Evolutionary conservation across 2,888 invertebrate genomes (phyloP), one percentile per base, ranked within the genome.

Genomic region (Chesias legatella): DNA sequence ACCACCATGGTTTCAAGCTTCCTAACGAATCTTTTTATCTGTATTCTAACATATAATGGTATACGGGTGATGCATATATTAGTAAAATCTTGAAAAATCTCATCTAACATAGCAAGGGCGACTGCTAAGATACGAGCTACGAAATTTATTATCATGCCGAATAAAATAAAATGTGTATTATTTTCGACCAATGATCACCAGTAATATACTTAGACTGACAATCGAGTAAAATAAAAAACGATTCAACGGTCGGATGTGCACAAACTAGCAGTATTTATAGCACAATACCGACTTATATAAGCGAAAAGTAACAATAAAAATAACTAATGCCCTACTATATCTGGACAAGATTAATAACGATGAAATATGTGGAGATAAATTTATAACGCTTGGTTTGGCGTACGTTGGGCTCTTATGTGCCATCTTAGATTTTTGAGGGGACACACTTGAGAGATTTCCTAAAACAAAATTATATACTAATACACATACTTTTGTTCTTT

Each of bases 321-420:
- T 67, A 67, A 68, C 54, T 47, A 60, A 69, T 59, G 62, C 54
- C 55, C 54, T 51, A 58, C 48, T 52, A 59, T 52, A 57, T 56
- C 58, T 53, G 57, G 58, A 55, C 52, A 58, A 63, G 67, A 70
- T 72, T 70, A 69, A 71, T 67, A 70, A 65, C 58, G 23, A 44
- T 53, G 48, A 70, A 58, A 56, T 69, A 70, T 68, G 65, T 41
- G 58, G 44, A 58, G 56, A 62, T 67, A 72, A 64, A 72, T 71
- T 69, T 69, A 70, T 67, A 59, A 63, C 68, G 61, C 59, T 53
- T 49, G 53, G 58, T 58, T 63, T 69, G 67, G 63, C 61, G 60
- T 58, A 53, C 34, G 50, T 56, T 49, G 51, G 30, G 29, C 34
- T 38, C 10, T 51, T 57, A 51, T 51, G 27, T 34, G 28, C 51